Evolutionary conservation across 2,888 invertebrate genomes (phyloP).

Genomic region (Mythimna albipuncta): DNA sequence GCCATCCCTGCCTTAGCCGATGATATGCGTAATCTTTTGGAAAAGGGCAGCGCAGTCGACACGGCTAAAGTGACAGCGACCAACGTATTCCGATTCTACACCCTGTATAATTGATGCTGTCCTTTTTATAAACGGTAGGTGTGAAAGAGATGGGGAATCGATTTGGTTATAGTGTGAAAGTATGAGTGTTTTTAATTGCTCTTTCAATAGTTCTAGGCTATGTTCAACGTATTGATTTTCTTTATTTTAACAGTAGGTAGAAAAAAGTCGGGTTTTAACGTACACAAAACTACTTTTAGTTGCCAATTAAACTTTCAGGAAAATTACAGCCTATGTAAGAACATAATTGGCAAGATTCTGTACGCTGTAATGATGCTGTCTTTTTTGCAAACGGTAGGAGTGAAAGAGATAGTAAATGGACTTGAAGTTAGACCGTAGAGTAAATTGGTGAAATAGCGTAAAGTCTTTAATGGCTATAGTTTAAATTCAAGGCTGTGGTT

Average conservation of each 20-base stretch:
- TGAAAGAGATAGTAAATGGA: slow-evolving; percentile 21
- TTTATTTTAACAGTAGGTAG: neutral
- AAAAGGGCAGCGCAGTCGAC: slow-evolving; percentile 79
- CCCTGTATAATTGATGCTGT: slow-evolving; percentile 58
- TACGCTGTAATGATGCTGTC: slow-evolving; percentile 23
- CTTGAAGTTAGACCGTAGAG: slow-evolving; percentile 5
- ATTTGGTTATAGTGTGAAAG: slow-evolving; percentile 19
- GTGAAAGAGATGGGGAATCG: slow-evolving; percentile 23
- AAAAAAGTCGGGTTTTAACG: neutral
- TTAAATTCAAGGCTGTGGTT: neutral
- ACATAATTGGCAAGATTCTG: slow-evolving; percentile 58
- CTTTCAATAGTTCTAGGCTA: neutral
- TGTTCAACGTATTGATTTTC: neutral
- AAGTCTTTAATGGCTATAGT: neutral
- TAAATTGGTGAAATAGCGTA: slow-evolving; percentile 12
- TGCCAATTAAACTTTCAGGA: slow-evolving; percentile 8
- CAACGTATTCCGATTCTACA: slow-evolving; percentile 63
- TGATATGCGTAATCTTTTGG: slow-evolving; percentile 85
- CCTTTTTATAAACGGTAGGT: slow-evolving; percentile 50
- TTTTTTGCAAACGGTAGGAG: slow-evolving; percentile 1
- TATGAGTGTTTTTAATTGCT: slow-evolving; percentile 9
- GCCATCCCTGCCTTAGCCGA: slow-evolving; percentile 55
- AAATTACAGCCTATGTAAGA: too few species aligned
- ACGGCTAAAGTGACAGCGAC: slow-evolving; percentile 64
- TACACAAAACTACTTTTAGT: neutral